Conservation (phyloP, 2,888 invertebrate genomes). For the Chelonus formosanus region DNA sequence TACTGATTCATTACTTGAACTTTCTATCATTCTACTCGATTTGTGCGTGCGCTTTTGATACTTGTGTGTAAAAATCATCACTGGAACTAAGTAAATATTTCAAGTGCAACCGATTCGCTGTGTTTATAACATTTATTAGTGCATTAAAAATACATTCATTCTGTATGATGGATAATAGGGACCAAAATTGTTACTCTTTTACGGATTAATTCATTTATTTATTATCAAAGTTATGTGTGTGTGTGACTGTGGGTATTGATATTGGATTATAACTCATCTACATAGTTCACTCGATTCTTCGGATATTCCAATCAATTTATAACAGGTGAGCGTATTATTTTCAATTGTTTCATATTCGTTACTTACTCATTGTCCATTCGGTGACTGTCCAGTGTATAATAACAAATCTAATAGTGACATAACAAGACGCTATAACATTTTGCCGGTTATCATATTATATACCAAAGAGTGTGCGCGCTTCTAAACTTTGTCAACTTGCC, state of each 20-base stretch:
- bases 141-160: neutral
- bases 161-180: neutral
- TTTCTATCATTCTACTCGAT: too few species aligned
- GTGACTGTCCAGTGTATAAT: too few species aligned
- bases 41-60: too few species aligned
- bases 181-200: neutral
- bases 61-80: too few species aligned
- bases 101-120: too few species aligned
- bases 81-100: too few species aligned
- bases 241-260: neutral
- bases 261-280: neutral
- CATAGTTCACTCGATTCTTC: too few species aligned
- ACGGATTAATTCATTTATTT: neutral
- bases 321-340: neutral
- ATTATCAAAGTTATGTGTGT: neutral
- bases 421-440: slow-evolving; percentile 19
- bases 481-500: slow-evolving; percentile 25
- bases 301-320: too few species aligned
- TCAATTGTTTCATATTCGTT: neutral
- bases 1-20: too few species aligned
- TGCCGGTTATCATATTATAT: slow-evolving; percentile 28
- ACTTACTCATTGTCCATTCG: too few species aligned
- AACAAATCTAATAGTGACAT: slow-evolving; percentile 17
- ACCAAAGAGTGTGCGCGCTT: slow-evolving; percentile 1
- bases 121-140: neutral